Percentiles rank a stretch among this genome's conserved stretches.
Conservation (phyloP, 2,113 vertebrate genomes). For the Rafetus swinhoei region DNA sequence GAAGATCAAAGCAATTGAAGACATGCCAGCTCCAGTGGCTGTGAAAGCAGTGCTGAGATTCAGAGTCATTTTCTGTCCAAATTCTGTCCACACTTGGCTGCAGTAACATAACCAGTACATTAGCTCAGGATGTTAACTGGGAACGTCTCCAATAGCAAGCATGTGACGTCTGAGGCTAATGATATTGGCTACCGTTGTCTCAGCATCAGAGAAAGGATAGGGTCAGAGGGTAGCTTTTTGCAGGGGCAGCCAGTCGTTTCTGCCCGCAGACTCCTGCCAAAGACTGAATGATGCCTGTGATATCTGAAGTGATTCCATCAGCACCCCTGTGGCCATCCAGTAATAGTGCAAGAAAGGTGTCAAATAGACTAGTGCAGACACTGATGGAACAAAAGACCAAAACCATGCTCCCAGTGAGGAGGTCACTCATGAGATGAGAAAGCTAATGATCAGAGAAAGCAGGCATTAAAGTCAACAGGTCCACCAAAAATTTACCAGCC, state of each 20-base stretch:
- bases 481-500: not conserved
- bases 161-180: not conserved
- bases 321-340: not conserved
- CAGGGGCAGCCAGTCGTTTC: not conserved
- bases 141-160: not conserved
- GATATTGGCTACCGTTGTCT: not conserved
- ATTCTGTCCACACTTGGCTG: not conserved
- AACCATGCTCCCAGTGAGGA: not conserved
- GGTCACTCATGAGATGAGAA: not conserved
- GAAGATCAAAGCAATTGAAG: not conserved
- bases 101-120: not conserved
- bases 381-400: not conserved
- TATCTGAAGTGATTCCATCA: not conserved
- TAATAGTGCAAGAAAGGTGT: not conserved
- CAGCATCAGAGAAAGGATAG: not conserved
- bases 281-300: not conserved
- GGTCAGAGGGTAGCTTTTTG: not conserved
- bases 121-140: not conserved
- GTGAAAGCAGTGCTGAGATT: not conserved
- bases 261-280: not conserved
- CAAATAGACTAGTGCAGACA: not conserved
- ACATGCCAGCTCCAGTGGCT: not conserved
- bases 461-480: not conserved
- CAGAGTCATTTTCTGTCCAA: not conserved
- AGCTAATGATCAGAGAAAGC: not conserved